Conservation (phyloP, 2,888 invertebrate genomes). For the Coleophora flavipennella region DNA sequence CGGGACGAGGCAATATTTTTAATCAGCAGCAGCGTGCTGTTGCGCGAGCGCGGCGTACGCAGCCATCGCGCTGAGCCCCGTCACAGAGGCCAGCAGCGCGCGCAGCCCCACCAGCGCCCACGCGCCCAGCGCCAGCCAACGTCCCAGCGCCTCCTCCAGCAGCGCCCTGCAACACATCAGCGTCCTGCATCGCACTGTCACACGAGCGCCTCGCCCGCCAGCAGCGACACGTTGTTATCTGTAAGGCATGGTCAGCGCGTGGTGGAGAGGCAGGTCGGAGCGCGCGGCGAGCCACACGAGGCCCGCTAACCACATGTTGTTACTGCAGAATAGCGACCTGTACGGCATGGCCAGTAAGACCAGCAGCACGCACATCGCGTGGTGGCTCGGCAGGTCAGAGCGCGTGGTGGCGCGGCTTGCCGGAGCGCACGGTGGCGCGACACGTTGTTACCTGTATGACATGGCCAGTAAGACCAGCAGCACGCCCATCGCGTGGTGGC, state of each 20-base stretch:
- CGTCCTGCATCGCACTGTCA: constrained; percentile 65
- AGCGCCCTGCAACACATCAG: constrained; percentile 63
- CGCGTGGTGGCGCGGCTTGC: constrained; percentile 87
- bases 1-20: no score
- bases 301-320: constrained; percentile 94
- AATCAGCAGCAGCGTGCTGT: no score
- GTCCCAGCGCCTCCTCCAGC: constrained; percentile 59
- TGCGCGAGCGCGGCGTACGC: constrained; percentile 83
- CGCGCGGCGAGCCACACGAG: constrained; percentile 94
- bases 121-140: constrained; percentile 72
- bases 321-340: background rate
- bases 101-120: constrained; percentile 81
- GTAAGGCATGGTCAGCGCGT: constrained; percentile 76
- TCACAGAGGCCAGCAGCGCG: constrained; percentile 75
- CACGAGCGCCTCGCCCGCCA: background rate
- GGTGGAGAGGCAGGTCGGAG: constrained; percentile 24
- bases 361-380: background rate
- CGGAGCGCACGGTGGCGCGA: constrained; percentile 75
- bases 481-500: constrained; percentile 31
- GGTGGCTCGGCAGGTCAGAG: constrained; percentile 81
- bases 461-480: constrained; percentile 69
- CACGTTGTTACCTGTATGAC: constrained; percentile 81
- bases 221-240: constrained; percentile 67
- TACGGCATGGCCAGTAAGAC: background rate
- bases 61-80: constrained; percentile 79